These are phyloP conservation scores for Bergia sp. DNA, from an alignment of 92 coral and sea anemone genomes.

Conservation along the genomic window DNA sequence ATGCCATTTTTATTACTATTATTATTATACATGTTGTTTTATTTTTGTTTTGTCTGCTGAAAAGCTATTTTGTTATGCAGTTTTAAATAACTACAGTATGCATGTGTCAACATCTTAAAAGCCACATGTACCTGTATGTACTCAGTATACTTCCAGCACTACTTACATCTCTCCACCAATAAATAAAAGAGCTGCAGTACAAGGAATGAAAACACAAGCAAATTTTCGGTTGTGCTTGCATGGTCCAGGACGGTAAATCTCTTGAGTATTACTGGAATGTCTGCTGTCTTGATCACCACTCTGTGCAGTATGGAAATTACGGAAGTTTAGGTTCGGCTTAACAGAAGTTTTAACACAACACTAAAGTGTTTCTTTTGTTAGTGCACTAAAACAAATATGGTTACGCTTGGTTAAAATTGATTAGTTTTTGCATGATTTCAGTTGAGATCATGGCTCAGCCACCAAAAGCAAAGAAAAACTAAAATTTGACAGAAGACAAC, in stretches of 20 bases:
- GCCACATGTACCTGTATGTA: background rate
- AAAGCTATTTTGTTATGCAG: background rate
- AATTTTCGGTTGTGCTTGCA: conserved; percentile 76
- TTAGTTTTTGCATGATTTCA: no score
- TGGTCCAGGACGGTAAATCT: conserved; percentile 61
- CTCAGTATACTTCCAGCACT: background rate
- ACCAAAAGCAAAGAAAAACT: no score
- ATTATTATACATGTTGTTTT: no score
- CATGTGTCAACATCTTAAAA: background rate
- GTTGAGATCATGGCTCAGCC: no score
- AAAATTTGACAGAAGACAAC: no score
- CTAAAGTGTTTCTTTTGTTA: no score
- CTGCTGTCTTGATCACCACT: background rate
- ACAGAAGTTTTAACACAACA: no score
- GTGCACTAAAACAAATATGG: no score
- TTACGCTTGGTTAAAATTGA: no score
- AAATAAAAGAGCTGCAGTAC: conserved; percentile 68
- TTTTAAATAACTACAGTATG: background rate
- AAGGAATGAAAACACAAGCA: conserved; percentile 83
- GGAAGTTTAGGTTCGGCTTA: no score
- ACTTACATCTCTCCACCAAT: conserved; percentile 84
- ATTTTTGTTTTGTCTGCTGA: no score
- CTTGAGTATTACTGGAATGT: conserved; percentile 11
- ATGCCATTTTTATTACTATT: no score
- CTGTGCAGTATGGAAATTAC: background rate